Evolutionary conservation across 2,888 invertebrate species (phyloP).

Genomic region (Caenorhabditis drosophilae): DNA sequence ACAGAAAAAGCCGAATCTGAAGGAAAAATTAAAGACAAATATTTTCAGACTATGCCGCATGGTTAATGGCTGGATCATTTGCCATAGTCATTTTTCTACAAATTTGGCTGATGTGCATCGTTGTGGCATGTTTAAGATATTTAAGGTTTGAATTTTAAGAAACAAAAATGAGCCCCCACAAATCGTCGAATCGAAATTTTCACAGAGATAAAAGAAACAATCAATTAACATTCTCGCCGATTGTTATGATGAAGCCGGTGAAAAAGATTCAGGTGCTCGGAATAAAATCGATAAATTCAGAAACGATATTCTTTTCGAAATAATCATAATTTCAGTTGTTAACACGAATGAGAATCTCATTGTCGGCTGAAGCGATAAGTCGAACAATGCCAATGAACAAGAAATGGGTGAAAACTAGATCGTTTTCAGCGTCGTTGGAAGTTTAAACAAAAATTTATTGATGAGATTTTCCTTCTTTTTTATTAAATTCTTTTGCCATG

Average conservation of each 20-base stretch:
- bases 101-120: conserved; percentile 61
- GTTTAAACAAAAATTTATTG: conserved; percentile 7
- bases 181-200: no score
- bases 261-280: no score
- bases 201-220: conserved; percentile 33
- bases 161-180: no score
- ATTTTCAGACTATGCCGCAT: conserved; percentile 47
- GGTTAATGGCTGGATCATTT: conserved; percentile 52
- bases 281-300: no score
- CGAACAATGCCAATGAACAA: conserved; percentile 8
- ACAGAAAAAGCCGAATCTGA: no score
- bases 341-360: conserved; percentile 30
- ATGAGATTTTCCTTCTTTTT: neutral
- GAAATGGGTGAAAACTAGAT: conserved; percentile 24
- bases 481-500: conserved; percentile 10
- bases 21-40: no score
- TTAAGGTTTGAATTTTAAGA: conserved; percentile 34
- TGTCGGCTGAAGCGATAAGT: conserved; percentile 33
- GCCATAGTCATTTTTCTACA: conserved; percentile 54
- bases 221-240: conserved; percentile 17
- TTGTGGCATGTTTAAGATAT: conserved; percentile 61
- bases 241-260: conserved; percentile 7
- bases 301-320: no score
- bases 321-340: conserved; percentile 26
- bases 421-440: conserved; percentile 34